These are phyloP conservation scores for Saccostrea glomerata DNA, from an alignment of 1,140 invertebrate genomes.

Conservation along the genomic window DNA sequence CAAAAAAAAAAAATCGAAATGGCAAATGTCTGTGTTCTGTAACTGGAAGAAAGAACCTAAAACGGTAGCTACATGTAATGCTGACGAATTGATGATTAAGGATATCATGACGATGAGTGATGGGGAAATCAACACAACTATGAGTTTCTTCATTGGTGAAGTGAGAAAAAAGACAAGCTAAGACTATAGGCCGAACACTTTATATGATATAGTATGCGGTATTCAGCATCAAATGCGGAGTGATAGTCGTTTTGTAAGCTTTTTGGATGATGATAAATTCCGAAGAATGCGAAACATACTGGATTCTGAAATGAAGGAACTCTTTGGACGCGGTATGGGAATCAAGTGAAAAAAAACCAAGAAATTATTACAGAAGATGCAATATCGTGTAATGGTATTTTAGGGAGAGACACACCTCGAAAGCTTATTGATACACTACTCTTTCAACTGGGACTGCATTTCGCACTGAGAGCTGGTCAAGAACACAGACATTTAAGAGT, in stretches of 20 bases:
- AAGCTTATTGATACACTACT: slow-evolving; percentile 12
- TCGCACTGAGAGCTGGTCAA: slow-evolving; percentile 25
- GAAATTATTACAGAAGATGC: neutral
- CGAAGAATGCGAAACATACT: neutral
- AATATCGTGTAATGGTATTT: neutral
- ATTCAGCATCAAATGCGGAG: neutral
- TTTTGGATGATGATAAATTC: neutral
- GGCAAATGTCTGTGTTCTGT: neutral
- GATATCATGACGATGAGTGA: neutral
- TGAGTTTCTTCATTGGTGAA: neutral
- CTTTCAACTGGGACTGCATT: neutral
- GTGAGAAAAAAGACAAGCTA: neutral
- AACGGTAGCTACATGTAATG: neutral
- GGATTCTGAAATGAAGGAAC: neutral
- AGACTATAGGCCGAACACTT: neutral
- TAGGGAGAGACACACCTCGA: neutral
- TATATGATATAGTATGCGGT: neutral
- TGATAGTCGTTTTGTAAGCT: neutral
- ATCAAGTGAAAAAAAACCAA: neutral
- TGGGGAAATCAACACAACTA: neutral
- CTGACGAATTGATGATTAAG: neutral
- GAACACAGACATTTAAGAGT: slow-evolving; percentile 31
- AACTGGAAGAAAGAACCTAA: neutral
- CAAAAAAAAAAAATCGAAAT: neutral
- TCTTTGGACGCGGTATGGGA: neutral